Percentiles rank a stretch among this genome's conserved stretches.
Conservation (phyloP, 2,888 invertebrate genomes). For the Sicus ferrugineus region DNA sequence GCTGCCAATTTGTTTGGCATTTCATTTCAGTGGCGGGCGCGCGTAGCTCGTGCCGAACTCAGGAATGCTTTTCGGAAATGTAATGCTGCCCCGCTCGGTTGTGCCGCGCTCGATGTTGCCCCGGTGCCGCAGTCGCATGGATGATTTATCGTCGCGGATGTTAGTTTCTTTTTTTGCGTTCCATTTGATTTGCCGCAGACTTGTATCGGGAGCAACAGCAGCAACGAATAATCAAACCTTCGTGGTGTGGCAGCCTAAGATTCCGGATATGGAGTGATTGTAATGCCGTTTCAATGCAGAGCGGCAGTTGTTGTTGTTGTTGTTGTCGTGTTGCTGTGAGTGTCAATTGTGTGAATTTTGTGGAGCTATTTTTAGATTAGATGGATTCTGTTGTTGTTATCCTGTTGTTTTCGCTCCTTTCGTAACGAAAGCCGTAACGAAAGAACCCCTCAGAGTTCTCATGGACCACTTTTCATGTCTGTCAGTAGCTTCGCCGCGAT, state of each 20-base stretch:
- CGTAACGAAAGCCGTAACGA: no score
- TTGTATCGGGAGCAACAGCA: slow-evolving; percentile 1
- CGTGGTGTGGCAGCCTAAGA: not conserved
- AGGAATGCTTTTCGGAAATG: slow-evolving; percentile 28
- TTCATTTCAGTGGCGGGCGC: slow-evolving; percentile 11
- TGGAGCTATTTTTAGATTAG: slow-evolving; percentile 20
- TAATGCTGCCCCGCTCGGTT: no score
- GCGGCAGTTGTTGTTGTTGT: not conserved
- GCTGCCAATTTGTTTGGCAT: slow-evolving; percentile 25
- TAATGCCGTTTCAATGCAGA: not conserved
- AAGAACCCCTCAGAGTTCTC: no score
- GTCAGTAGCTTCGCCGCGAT: no score
- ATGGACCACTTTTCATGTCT: no score
- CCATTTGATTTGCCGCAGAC: slow-evolving; percentile 16
- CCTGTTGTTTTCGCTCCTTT: not conserved
- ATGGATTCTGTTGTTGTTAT: not conserved
- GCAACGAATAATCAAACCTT: not conserved
- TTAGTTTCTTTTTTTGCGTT: slow-evolving; percentile 24
- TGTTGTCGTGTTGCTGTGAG: not conserved
- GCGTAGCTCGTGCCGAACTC: slow-evolving; percentile 13
- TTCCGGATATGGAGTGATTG: slow-evolving; percentile 11
- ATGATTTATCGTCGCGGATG: slow-evolving; percentile 26
- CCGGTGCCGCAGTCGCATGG: slow-evolving; percentile 8
- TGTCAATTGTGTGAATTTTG: slow-evolving; percentile 23
- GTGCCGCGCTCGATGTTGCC: no score